Evolutionary conservation across 2,113 vertebrate genomes (phyloP).

Genomic region (Chelonoidis abingdonii): DNA sequence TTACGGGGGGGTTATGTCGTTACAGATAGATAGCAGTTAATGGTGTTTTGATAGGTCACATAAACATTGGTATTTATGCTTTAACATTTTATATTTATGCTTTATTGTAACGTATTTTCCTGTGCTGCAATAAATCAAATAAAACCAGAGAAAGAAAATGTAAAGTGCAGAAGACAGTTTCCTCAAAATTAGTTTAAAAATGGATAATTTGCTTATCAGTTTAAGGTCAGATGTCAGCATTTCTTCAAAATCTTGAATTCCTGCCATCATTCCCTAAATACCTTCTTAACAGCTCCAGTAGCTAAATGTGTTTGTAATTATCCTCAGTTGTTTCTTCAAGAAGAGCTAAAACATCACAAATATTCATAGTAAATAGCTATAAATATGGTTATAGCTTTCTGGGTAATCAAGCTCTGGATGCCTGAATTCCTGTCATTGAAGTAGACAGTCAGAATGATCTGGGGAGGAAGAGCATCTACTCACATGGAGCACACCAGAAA

Average conservation of each 20-base stretch:
- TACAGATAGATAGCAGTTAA: not conserved
- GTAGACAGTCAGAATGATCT: not conserved
- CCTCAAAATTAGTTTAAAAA: not conserved
- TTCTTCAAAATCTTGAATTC: not conserved
- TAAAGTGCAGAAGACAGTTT: not conserved
- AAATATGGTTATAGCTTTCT: not conserved
- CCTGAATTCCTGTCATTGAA: not conserved
- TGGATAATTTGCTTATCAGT: fast-evolving
- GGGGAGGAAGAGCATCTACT: not conserved
- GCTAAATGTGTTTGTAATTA: not conserved
- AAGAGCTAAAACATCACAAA: not conserved
- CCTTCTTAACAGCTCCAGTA: not conserved
- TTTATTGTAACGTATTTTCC: not conserved
- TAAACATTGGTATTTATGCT: not conserved
- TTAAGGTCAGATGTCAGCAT: not conserved
- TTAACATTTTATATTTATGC: not conserved
- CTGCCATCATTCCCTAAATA: not conserved
- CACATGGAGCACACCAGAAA: not conserved
- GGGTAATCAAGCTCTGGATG: not conserved
- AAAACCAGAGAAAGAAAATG: not conserved
- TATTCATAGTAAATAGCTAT: not conserved
- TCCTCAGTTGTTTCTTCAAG: not conserved
- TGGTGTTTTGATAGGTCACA: not conserved
- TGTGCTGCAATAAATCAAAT: not conserved
- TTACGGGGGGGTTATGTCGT: not conserved